A percentile compares a stretch with the other conserved stretches of the same genome.
Conservation (phyloP, 1,140 invertebrate species). For the Drosophila nannoptera region DNA sequence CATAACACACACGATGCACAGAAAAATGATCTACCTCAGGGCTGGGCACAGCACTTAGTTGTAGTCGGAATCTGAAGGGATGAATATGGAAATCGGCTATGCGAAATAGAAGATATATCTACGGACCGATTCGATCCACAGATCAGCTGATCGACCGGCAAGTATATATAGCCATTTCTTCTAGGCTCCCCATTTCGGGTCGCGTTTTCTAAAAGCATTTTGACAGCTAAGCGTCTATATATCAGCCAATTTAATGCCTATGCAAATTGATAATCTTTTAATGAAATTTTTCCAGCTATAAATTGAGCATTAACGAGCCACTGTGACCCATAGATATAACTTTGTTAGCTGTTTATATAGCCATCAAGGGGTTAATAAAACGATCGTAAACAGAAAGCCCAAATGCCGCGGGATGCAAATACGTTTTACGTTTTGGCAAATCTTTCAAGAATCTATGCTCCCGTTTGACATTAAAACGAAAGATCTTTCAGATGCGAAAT, state of each 20-base stretch:
- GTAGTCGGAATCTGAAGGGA: too few relatives aligned
- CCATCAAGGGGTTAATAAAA: conserved; percentile 63
- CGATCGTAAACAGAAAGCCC: conserved; percentile 28
- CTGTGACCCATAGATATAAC: conserved; percentile 51
- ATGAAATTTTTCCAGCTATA: conserved; percentile 7
- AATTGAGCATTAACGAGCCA: conserved; percentile 40
- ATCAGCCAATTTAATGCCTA: conserved; percentile 35
- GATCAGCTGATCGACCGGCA: too few relatives aligned
- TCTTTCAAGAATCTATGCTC: conserved; percentile 57
- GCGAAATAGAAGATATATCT: too few relatives aligned
- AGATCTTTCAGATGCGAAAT: neutral
- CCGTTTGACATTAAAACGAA: conserved; percentile 22
- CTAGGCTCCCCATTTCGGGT: neutral
- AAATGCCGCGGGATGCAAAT: neutral
- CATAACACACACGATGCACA: conserved; percentile 6
- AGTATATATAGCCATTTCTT: neutral
- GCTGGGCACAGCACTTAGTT: too few relatives aligned
- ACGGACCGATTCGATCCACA: too few relatives aligned
- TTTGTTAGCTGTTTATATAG: conserved; percentile 20
- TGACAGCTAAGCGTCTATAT: conserved; percentile 60
- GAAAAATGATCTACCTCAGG: too few relatives aligned
- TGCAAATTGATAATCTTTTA: conserved; percentile 13
- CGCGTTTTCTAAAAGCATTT: conserved; percentile 58
- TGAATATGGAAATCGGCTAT: too few relatives aligned
- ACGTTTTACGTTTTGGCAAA: conserved; percentile 42